phyloP scores from a whole-genome alignment of 2,797 vertebrate species.

The Rhynchonycteris naso region DNA sequence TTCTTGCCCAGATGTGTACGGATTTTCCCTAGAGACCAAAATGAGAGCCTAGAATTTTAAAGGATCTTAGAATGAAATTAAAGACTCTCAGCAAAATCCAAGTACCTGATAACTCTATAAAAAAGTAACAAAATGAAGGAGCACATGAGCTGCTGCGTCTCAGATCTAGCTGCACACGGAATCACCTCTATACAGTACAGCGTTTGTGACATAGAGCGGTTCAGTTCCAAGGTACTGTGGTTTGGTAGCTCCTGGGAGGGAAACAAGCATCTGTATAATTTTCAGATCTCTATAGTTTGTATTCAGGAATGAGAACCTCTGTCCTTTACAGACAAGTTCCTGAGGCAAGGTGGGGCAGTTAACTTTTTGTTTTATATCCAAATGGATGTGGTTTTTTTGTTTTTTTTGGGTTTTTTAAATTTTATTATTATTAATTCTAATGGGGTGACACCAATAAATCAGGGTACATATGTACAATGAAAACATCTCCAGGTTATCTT shows the following conservation, averaged over 20 bases:
- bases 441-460: no score
- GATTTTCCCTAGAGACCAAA: not conserved
- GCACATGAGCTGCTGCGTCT: not conserved
- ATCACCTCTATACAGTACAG: not conserved
- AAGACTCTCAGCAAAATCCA: not conserved
- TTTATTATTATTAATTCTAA: no score
- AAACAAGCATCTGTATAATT: not conserved
- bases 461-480: no score
- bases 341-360: not conserved
- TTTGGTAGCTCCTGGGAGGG: not conserved
- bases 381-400: no score
- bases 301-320: not conserved
- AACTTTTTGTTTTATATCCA: not conserved
- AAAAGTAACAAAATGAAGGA: not conserved
- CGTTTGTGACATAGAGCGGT: not conserved
- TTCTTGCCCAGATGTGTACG: not conserved
- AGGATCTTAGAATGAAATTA: not conserved
- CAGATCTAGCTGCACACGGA: not conserved
- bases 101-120: not conserved
- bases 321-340: not conserved
- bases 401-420: no score
- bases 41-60: not conserved
- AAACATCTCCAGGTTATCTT: no score
- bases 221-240: not conserved
- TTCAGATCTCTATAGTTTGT: not conserved